A percentile compares a stretch with the other conserved stretches of the same genome.
Conservation (phyloP, 2,113 vertebrate genomes). For the Burhinus oedicnemus region DNA sequence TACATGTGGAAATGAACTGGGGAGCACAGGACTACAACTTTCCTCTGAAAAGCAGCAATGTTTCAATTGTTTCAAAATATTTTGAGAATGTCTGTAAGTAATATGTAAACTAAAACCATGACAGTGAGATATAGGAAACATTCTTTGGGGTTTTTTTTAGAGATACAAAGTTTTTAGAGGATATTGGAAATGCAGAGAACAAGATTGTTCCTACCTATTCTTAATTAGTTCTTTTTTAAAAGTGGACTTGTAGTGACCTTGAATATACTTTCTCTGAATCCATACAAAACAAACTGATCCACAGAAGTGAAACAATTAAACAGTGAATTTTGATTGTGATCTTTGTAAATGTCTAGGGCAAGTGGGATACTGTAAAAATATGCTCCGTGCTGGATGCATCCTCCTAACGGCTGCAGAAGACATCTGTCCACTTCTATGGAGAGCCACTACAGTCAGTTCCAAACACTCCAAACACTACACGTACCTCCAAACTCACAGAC, state of each 20-base stretch:
- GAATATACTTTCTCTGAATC: background rate
- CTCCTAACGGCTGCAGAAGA: background rate
- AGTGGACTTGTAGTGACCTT: background rate
- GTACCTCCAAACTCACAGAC: background rate
- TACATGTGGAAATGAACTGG: background rate
- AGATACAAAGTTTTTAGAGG: background rate
- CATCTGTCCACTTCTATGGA: background rate
- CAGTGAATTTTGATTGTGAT: background rate
- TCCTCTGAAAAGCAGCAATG: background rate
- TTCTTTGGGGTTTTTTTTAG: background rate
- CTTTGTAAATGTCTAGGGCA: background rate
- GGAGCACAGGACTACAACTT: background rate
- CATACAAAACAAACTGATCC: background rate
- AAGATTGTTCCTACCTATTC: background rate
- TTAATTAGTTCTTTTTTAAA: background rate
- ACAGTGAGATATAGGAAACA: background rate
- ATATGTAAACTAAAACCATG: background rate
- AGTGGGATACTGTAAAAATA: background rate
- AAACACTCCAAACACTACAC: background rate
- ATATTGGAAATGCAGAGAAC: conserved; percentile 3
- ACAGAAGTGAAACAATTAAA: background rate
- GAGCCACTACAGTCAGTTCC: background rate
- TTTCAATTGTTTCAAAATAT: background rate
- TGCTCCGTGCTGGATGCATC: background rate
- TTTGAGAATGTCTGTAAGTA: conserved; percentile 3